These are phyloP conservation scores for Sarotherodon lohbergeri DNA, from an alignment of 2,113 vertebrate genomes.

Conservation along the genomic window DNA sequence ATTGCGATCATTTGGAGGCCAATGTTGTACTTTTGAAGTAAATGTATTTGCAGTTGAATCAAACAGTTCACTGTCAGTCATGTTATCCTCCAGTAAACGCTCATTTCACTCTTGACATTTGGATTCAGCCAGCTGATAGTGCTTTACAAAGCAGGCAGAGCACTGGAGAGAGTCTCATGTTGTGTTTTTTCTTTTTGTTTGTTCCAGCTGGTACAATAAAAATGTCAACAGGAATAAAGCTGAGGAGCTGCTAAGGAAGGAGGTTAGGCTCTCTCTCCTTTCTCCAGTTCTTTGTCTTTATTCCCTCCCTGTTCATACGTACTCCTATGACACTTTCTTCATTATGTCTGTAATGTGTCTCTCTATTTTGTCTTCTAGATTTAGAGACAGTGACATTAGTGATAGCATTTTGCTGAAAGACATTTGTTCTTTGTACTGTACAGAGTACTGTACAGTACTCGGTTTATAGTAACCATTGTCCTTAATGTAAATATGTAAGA, in stretches of 20 bases:
- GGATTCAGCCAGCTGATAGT: neutral
- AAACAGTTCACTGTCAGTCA: neutral
- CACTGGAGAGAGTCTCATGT: neutral
- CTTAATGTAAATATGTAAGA: too few relatives aligned
- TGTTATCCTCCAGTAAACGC: accelerated
- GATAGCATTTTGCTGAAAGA: accelerated
- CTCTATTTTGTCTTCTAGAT: neutral
- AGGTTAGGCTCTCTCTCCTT: slow-evolving; percentile 64
- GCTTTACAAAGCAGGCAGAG: neutral
- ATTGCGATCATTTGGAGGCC: neutral
- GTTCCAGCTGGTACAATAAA: slow-evolving; percentile 85
- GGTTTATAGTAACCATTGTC: too few relatives aligned
- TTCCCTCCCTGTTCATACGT: neutral
- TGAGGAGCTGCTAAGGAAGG: slow-evolving; percentile 85
- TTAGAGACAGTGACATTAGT: neutral
- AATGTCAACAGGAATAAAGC: slow-evolving; percentile 88
- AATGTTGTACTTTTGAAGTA: neutral
- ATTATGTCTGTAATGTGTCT: too few relatives aligned
- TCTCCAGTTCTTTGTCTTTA: neutral
- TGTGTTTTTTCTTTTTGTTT: neutral
- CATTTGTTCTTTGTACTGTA: neutral
- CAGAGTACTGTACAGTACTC: too few relatives aligned
- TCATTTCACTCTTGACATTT: neutral
- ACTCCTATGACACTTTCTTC: neutral
- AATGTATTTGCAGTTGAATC: neutral